Base-by-base conservation (phyloP, 2,888 invertebrate genomes). In the Eustalomyia histrio region DNA sequence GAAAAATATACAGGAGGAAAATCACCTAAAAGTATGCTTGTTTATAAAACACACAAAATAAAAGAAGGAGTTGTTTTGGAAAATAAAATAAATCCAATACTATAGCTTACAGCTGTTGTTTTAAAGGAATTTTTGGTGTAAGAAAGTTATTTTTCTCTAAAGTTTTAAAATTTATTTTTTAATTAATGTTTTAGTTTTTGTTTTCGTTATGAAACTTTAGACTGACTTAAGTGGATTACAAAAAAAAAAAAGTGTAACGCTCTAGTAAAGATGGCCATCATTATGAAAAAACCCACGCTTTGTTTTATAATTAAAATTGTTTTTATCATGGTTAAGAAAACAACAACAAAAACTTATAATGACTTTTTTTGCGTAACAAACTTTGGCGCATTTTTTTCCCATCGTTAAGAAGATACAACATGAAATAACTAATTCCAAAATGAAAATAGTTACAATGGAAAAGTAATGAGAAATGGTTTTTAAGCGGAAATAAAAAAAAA, bases 121-220 rank as follows among this genome's bases (percentile, higher is more conserved):
- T 18, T 33, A 63, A 57, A 73, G 61, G 64, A 64, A 80, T 78
- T 65, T 78, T 29, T 29, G 3, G 39, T 39, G 1, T 39, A 39
- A 39, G 39, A 14, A 39, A 39, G 39, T 39, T 39, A 39, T 39
- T 39, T 39, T 14, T 9, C 14, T 39, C 12, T 39, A 39, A 39
- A 39, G 39, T 39, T 71, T 74, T 69, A 58, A 72, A 71, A 83
- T 76, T 74, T 75, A 29, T 50, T 65, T 39, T n/a, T 39, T 39
- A 39, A 39, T 39, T 39, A 39, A 39, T 8, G 39, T 39, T 39
- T 39, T 10, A 39, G 39, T 39, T 39, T 10, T 39, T 39, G 39
- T 39, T 39, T 39, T 39, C 39, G 9, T 29, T 29, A 29, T 29
- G 12, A 39, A 39, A 39, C 39, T 14, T 39, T 2, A 47, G n/a